Percentiles rank a stretch among this genome's conserved stretches.
Evolutionary conservation across 1,140 invertebrate genomes (phyloP).

Genomic region (Saccostrea cuccullata): DNA sequence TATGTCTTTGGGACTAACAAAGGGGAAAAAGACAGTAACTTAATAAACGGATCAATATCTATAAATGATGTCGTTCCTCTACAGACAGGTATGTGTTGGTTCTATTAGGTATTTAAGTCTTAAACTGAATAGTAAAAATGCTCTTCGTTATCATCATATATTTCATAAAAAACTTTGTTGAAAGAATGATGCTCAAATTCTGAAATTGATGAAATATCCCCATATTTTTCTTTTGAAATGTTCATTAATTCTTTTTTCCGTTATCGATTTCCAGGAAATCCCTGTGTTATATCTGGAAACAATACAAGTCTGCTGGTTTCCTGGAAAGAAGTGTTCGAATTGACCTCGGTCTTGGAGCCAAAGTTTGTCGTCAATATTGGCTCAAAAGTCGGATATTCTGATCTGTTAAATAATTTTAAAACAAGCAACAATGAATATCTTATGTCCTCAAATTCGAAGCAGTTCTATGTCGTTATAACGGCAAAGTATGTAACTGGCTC

Average conservation of each 20-base stretch:
- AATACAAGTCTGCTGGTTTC: neutral
- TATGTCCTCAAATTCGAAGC: neutral
- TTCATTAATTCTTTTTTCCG: no score
- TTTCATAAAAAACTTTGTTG: no score
- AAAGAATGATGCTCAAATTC: no score
- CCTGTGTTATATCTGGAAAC: neutral
- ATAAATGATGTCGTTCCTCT: neutral
- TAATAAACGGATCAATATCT: slow-evolving; percentile 24
- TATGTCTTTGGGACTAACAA: slow-evolving; percentile 13
- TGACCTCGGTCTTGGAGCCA: neutral
- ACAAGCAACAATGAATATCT: neutral
- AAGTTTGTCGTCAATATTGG: slow-evolving; percentile 20
- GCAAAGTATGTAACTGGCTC: neutral
- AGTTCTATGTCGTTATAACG: neutral
- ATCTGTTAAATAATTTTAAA: slow-evolving; percentile 12
- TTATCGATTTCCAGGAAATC: neutral
- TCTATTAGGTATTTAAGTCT: no score
- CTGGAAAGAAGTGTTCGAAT: slow-evolving; percentile 36
- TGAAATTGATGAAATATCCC: no score
- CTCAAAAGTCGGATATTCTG: neutral
- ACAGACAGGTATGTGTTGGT: slow-evolving; percentile 22
- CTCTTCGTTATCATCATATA: no score
- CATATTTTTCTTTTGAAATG: no score
- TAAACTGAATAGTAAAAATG: no score
- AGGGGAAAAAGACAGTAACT: neutral